Evolutionary conservation across 2,113 vertebrate genomes (phyloP), one percentile per base, ranked within the genome.

Genomic region (Nyctibius bracteatus): DNA sequence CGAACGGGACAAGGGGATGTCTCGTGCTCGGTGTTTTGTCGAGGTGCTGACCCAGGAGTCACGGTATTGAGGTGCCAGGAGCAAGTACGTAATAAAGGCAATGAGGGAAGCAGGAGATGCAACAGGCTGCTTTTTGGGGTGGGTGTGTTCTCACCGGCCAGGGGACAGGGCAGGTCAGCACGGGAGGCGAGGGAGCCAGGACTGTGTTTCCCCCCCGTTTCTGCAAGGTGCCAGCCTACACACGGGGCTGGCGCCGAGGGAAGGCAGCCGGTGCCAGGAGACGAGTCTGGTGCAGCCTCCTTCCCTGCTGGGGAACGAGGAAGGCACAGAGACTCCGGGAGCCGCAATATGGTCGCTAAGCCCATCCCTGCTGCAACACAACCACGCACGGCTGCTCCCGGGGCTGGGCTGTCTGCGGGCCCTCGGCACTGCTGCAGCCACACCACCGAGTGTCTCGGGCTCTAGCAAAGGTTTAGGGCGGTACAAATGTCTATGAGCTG

Each of bases 221-320:
- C 81, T 88, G 59, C 82, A 37, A 86, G n/a, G 93, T 96, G 96
- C 90, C 92, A 96, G 96, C 94, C 91, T 89, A 96, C 94, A 97
- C 95, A 94, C 41, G 81, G 84, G 94, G 94, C 68, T 96, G 96
- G 96, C 93, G 90, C 71, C 6, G 62, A 62, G 63, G 68, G 87
- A 88, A 70, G 54, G 55, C 33, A 51, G 63, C 6, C 24, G 20
- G 67, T 96, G 96, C 96, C 95, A 96, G 92, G 12, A 96, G 93
- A 81, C 80, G 77, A 94, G 96, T 96, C 86, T 96, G 94, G 79
- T 93, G 90, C 80, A 93, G 82, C 93, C 92, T 95, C 95, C 77
- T 86, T 96, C 82, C 92, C 63, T 49, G 90, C 86, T 96, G 93
- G 93, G 96, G 92, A 68, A 58, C 4, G 79, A 90, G 72, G 51